Base-by-base conservation (phyloP, 2,888 invertebrate genomes). In the Galerucella nymphaeae region DNA sequence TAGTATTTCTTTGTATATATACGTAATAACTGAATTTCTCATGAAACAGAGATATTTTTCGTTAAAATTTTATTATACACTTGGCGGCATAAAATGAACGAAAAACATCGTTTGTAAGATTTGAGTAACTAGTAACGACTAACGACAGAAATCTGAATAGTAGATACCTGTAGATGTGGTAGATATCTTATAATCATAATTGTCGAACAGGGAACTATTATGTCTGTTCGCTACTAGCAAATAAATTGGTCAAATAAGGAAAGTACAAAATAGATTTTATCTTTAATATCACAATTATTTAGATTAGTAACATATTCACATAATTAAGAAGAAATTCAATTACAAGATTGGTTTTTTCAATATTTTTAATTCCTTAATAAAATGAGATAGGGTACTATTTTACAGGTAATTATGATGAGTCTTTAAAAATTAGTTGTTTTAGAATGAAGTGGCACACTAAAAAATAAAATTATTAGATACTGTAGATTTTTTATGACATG, bases 121-220 rank as follows among this genome's bases (percentile, higher is more conserved):
- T 53, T 30, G 38, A 38, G 18, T 48, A 41, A 30, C 50, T 57
- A 67, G 8, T 48, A 41, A 30, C 38, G 48, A 67, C 50, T 48
- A 41, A 30, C 38, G 48, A 67, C 50, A 59, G 55, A 59, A 23
- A 67, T 50, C 67, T 59, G 55, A 48, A 58, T 30, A 59, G 50
- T 61, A 67, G 59, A 61, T 50, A 67, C 67, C 67, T 67, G 67
- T 67, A 67, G 67, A 67, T 67, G 67, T 59, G 59, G 30, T 67
- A 4, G 30, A 48, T 58, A 48, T 48, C 11, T 50, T 53, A 64
- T 38, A 23, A 38, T 38, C 30, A 38, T 38, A 1, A 38, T 38
- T 61, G 38, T 61, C 8, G 2, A 11, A 45, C 45, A 45, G 14
- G 14, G 14, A 45, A 45, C 45, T 14, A 45, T 14, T 42, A 45